These are phyloP conservation scores for Rhaphigaster nebulosa DNA, from an alignment of 2,888 invertebrate genomes.

Conservation along the genomic window DNA sequence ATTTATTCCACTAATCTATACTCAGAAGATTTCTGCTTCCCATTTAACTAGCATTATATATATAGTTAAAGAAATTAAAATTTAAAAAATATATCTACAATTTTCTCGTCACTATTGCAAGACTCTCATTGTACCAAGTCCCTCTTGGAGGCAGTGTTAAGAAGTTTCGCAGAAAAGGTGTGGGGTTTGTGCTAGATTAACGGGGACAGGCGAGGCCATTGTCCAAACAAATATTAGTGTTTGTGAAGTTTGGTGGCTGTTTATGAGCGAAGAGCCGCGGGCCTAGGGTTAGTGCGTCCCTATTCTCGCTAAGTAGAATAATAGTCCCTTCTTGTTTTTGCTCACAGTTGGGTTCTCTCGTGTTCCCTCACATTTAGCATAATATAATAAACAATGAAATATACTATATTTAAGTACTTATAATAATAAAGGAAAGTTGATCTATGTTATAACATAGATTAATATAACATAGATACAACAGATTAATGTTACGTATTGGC, in stretches of 20 bases:
- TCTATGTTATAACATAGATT: too few species aligned
- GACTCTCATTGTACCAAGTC: too few species aligned
- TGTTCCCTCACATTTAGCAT: neutral
- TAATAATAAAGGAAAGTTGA: too few species aligned
- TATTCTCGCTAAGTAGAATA: slow-evolving; percentile 14
- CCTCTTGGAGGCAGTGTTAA: neutral
- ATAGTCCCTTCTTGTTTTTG: neutral
- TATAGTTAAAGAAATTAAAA: too few species aligned
- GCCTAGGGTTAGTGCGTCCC: neutral
- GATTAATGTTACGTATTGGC: too few species aligned
- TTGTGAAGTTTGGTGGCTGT: slow-evolving; percentile 15
- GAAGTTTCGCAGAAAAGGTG: neutral
- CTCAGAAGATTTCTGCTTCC: too few species aligned
- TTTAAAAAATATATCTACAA: too few species aligned
- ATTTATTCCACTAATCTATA: too few species aligned
- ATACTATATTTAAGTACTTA: neutral
- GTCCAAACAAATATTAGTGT: slow-evolving; percentile 47
- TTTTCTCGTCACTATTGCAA: too few species aligned
- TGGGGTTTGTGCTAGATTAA: slow-evolving; percentile 2
- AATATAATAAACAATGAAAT: neutral
- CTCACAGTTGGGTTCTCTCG: neutral
- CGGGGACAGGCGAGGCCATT: neutral
- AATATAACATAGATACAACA: too few species aligned
- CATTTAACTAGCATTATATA: too few species aligned
- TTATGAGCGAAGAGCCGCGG: neutral